phyloP scores from a whole-genome alignment of 2,797 vertebrate genomes.

The Ispidina lecontei region DNA sequence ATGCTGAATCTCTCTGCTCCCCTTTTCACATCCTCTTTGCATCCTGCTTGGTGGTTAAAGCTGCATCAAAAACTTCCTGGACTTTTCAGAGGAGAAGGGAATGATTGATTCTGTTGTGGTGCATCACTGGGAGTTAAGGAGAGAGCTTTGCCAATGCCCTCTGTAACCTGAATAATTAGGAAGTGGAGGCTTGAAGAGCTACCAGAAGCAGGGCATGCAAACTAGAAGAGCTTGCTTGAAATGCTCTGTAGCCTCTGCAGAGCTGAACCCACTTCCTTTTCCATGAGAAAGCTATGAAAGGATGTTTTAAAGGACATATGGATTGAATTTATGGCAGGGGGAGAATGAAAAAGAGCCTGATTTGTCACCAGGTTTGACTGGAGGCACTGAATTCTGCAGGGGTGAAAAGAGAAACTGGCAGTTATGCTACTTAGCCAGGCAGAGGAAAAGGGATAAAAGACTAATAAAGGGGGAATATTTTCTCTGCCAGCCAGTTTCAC shows the following conservation, averaged over 20 bases:
- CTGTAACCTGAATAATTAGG: conserved; percentile 61
- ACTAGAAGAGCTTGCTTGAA: conserved; percentile 13
- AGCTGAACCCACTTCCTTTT: conserved; percentile 38
- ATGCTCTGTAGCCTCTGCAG: not conserved
- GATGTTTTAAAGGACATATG: conserved; percentile 64
- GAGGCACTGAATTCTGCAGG: conserved; percentile 52
- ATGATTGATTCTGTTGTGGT: not conserved
- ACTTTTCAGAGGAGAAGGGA: conserved; percentile 42
- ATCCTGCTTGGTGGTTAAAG: conserved; percentile 29
- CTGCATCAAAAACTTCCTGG: conserved; percentile 62
- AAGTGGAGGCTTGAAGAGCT: conserved; percentile 34
- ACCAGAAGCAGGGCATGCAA: conserved; percentile 18
- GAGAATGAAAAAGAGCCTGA: conserved; percentile 66
- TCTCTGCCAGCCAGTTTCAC: conserved; percentile 25
- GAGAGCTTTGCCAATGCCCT: conserved; percentile 43
- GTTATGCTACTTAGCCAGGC: not conserved
- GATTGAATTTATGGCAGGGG: conserved; percentile 64
- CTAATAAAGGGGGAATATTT: not conserved
- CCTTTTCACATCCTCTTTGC: conserved; percentile 29
- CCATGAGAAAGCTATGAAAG: conserved; percentile 57
- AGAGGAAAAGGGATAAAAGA: not conserved
- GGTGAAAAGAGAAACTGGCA: conserved; percentile 55
- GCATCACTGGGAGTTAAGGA: conserved; percentile 17
- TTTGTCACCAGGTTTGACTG: conserved; percentile 73
- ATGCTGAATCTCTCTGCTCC: not conserved